These are phyloP conservation scores for Lumbricus terrestris DNA, from an alignment of 2,888 invertebrate species.

Conservation along the genomic window DNA sequence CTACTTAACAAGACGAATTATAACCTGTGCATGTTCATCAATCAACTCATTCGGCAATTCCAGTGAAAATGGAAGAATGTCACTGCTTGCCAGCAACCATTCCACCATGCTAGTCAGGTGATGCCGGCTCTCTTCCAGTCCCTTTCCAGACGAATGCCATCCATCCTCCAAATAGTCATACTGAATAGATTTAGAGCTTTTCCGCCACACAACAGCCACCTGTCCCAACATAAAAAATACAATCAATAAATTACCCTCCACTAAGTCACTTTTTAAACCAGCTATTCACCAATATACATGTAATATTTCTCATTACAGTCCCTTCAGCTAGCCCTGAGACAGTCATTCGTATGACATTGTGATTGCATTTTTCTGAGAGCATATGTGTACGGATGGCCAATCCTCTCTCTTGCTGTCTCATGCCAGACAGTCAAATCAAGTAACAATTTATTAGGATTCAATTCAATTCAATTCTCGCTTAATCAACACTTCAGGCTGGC, in stretches of 20 bases:
- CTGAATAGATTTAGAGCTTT: conserved; percentile 72
- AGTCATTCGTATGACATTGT: no score
- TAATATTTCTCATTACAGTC: no score
- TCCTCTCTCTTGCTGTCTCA: no score
- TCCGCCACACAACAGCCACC: conserved; percentile 83
- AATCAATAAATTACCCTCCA: neutral
- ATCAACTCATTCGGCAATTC: conserved; percentile 30
- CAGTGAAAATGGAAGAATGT: conserved; percentile 24
- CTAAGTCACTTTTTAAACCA: neutral
- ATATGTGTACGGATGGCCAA: no score
- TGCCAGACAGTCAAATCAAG: no score
- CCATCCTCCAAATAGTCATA: conserved; percentile 84
- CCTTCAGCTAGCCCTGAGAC: no score
- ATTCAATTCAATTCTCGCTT: no score
- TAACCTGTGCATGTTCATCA: conserved; percentile 35
- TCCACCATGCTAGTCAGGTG: conserved; percentile 27
- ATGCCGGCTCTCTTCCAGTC: conserved; percentile 18
- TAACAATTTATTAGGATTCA: no score
- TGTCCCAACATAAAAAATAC: conserved; percentile 49
- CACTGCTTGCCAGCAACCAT: conserved; percentile 24
- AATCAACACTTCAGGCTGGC: no score
- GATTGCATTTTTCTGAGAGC: no score
- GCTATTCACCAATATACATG: neutral
- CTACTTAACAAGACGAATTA: neutral
- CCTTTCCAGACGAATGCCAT: conserved; percentile 46